Base-by-base conservation (phyloP, 2,888 invertebrate genomes). In the Apodemia duryi region DNA sequence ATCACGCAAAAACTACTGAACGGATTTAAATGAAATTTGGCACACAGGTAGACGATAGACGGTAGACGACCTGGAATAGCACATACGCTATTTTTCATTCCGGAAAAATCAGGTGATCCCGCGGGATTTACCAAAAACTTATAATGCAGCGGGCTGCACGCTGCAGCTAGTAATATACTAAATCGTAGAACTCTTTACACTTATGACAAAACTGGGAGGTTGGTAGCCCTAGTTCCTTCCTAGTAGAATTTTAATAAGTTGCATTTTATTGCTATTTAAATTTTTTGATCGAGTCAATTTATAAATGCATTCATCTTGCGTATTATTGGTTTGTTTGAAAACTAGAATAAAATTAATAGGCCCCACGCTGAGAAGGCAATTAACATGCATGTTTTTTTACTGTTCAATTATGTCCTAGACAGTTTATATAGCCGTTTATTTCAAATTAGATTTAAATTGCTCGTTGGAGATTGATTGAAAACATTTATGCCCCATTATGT, bases 301-400 rank as follows among this genome's bases (percentile, higher is more conserved):
- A 57, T 29, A 29, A 57, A 57, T 57, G 29, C 32, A 57, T 57
- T 57, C 57, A 57, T 57, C 57, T 57, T 9, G 54, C 29, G 46
- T 46, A 46, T 11, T 29, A 57, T 74, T 77, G 71, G 78, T 81
- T 79, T 77, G 72, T 74, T 75, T 72, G 75, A 75, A 78, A 82
- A 80, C 75, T 74, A 80, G 79, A 73, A 79, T 80, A 76, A 80
- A 80, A 83, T 79, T 75, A 80, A 75, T 64, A 68, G 82, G 85
- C 80, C 81, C 75, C 85, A 85, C 78, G 81, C 79, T 80, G 81
- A 65, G 72, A 70, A 78, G 72, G 76, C 80, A 77, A 84, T 86
- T 83, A 82, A 80, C 81, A 78, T 78, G 72, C 75, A 75, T 65
- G 74, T 72, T 77, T 84, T 85, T 85, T 83, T 77, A 76, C 73